These are phyloP conservation scores for Spatula clypeata DNA, from an alignment of 2,797 vertebrate species.

Conservation along the genomic window DNA sequence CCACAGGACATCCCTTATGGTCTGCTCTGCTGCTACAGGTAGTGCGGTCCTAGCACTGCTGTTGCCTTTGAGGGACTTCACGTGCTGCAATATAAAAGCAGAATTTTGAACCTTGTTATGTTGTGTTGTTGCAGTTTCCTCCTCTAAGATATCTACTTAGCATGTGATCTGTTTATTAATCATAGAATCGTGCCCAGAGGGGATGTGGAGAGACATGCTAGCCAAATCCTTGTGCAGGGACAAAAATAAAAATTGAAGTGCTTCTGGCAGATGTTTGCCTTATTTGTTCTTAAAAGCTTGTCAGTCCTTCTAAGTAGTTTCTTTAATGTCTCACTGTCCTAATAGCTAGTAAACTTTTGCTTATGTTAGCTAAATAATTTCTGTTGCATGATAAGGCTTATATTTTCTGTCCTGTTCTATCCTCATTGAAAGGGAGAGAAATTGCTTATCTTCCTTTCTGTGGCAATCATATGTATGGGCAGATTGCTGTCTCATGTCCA, in stretches of 20 bases:
- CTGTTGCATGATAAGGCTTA: background rate
- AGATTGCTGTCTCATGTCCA: background rate
- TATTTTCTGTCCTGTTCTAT: background rate
- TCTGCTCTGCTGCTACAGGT: background rate
- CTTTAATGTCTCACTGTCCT: background rate
- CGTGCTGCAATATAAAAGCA: background rate
- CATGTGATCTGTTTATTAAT: background rate
- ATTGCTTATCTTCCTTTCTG: background rate
- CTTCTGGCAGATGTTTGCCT: background rate
- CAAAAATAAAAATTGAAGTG: background rate
- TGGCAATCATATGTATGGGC: background rate
- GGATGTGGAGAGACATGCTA: fast-evolving
- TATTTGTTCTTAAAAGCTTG: background rate
- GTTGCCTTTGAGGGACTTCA: background rate
- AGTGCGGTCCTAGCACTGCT: background rate
- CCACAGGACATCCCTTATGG: background rate
- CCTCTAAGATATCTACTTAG: fast-evolving
- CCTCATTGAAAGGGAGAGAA: background rate
- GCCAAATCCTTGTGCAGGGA: background rate
- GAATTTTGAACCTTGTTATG: background rate
- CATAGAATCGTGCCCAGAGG: fast-evolving
- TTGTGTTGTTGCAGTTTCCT: background rate
- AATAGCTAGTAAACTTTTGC: background rate
- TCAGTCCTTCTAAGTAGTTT: background rate
- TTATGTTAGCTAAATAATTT: background rate